phyloP scores from a whole-genome alignment of 2,888 invertebrate genomes.

The Chymomyza amoena region DNA sequence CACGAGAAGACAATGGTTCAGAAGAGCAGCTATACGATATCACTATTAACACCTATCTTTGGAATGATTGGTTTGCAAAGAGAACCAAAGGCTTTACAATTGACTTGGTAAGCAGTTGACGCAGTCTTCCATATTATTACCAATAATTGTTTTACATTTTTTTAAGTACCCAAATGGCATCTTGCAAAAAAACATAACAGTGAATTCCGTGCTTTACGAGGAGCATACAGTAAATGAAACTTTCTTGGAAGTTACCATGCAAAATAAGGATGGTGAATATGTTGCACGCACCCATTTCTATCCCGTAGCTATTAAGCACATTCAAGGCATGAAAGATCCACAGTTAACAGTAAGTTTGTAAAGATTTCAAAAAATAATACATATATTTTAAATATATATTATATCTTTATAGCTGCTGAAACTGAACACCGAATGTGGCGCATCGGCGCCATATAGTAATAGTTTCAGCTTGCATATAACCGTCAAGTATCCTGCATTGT shows the following conservation, averaged over 20 bases:
- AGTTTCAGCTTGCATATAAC: constrained; percentile 64
- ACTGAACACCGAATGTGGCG: constrained; percentile 34
- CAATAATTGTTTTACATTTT: background rate
- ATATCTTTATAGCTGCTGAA: constrained; percentile 49
- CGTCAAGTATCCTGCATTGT: constrained; percentile 72
- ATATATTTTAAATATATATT: background rate
- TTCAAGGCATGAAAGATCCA: constrained; percentile 80
- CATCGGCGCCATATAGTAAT: constrained; percentile 26
- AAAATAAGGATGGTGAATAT: constrained; percentile 51
- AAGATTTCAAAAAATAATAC: background rate
- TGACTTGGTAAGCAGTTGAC: constrained; percentile 54
- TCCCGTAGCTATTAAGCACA: constrained; percentile 81
- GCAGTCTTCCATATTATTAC: too few species aligned
- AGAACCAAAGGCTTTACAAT: constrained; percentile 53
- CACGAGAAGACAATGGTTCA: constrained; percentile 81
- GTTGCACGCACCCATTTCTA: constrained; percentile 85
- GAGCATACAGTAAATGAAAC: constrained; percentile 45
- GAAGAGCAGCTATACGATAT: constrained; percentile 79
- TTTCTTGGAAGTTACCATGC: constrained; percentile 76
- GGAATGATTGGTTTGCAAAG: constrained; percentile 79
- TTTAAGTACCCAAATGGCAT: constrained; percentile 65
- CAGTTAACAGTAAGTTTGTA: constrained; percentile 80
- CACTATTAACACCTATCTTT: constrained; percentile 82
- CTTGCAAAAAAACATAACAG: constrained; percentile 50
- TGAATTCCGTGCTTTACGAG: constrained; percentile 44